phyloP scores from a whole-genome alignment of 2,797 vertebrate species.

The Eremophila alpestris region DNA sequence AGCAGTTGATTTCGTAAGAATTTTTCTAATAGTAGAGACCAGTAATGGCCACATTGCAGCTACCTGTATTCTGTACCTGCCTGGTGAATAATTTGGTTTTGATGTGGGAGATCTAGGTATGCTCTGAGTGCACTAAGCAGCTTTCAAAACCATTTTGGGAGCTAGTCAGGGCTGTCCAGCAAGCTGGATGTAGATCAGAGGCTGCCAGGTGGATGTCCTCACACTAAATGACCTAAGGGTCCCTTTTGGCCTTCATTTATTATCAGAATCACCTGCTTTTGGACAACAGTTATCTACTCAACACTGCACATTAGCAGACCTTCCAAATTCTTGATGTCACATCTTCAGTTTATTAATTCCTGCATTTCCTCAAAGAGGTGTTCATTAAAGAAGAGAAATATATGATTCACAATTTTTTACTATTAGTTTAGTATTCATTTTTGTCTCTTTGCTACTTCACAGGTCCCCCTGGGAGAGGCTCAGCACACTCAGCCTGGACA shows the following conservation, averaged over 20 bases:
- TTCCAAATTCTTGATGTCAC: background rate
- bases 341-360: background rate
- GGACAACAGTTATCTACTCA: background rate
- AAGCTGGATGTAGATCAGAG: background rate
- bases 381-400: background rate
- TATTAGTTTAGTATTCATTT: background rate
- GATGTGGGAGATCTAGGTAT: background rate
- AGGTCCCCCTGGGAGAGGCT: background rate
- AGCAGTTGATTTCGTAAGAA: background rate
- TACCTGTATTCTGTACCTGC: background rate
- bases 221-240: background rate
- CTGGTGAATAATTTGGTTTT: background rate
- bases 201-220: background rate
- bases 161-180: background rate
- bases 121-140: background rate
- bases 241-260: background rate
- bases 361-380: background rate
- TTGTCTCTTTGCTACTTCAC: background rate
- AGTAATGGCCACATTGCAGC: background rate
- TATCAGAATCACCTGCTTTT: background rate
- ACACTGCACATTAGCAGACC: rapidly evolving
- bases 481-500: background rate
- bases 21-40: background rate
- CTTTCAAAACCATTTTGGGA: background rate
- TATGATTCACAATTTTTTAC: rapidly evolving